Conservation (phyloP, 1,140 invertebrate species). For the Pectinophora gossypiella region DNA sequence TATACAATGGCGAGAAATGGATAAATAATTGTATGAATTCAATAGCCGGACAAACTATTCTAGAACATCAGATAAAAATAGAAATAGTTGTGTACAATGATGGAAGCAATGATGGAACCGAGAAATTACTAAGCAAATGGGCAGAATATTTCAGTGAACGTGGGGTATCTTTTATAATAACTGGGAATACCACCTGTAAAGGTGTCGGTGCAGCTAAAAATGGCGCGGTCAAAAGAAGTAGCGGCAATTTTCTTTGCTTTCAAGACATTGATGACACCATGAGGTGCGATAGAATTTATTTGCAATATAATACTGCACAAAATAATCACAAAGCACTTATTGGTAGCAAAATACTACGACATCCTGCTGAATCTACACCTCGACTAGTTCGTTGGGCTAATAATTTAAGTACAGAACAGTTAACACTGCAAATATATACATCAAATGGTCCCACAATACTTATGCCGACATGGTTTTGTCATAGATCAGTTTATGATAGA, state of each 20-base stretch:
- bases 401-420: conserved; percentile 73
- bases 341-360: conserved; percentile 77
- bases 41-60: conserved; percentile 75
- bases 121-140: conserved; percentile 73
- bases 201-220: conserved; percentile 87
- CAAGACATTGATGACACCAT: conserved; percentile 86
- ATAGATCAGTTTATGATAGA: conserved; percentile 79
- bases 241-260: conserved; percentile 84
- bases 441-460: conserved; percentile 87
- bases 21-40: conserved; percentile 80
- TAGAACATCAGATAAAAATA: conserved; percentile 56
- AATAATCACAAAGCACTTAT: conserved; percentile 73
- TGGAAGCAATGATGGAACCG: conserved; percentile 77
- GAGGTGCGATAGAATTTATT: conserved; percentile 76
- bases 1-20: conserved; percentile 81
- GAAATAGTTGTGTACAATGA: conserved; percentile 84
- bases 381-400: conserved; percentile 86
- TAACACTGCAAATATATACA: conserved; percentile 82
- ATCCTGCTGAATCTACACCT: conserved; percentile 78
- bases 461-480: conserved; percentile 90
- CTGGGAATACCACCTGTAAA: conserved; percentile 63
- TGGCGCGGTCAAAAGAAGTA: conserved; percentile 78
- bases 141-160: conserved; percentile 59
- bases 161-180: conserved; percentile 66
- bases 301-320: conserved; percentile 76